A percentile compares a stretch with the other conserved stretches of the same genome.
These are phyloP conservation scores for Potamilus streckersoni DNA, from an alignment of 1,140 invertebrate genomes.

Conservation along the genomic window DNA sequence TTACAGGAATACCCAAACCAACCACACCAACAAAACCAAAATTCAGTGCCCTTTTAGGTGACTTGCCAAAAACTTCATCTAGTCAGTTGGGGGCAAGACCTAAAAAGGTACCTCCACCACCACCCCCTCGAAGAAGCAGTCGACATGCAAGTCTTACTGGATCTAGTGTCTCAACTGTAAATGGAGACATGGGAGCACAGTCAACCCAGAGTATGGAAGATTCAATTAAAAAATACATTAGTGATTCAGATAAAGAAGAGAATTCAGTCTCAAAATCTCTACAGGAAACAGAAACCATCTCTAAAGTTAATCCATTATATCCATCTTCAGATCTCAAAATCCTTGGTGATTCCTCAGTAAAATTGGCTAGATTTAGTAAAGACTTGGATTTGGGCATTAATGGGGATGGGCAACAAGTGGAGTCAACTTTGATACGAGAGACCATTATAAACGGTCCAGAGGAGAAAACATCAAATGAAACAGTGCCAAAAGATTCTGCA, in stretches of 20 bases:
- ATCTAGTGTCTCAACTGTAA: constrained; percentile 25
- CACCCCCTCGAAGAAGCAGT: constrained; percentile 45
- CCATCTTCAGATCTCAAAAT: no score
- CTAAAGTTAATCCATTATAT: constrained; percentile 12
- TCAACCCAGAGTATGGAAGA: constrained; percentile 1
- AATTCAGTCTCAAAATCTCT: constrained; percentile 32
- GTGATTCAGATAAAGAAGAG: constrained; percentile 6
- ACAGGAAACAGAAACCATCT: constrained; percentile 20
- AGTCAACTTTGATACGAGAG: constrained; percentile 7
- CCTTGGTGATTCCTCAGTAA: no score
- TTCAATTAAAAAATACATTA: not conserved
- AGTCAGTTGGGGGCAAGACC: constrained; percentile 27
- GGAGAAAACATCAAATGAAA: constrained; percentile 21
- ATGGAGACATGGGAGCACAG: constrained; percentile 24
- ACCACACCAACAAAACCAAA: constrained; percentile 25
- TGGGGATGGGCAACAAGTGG: constrained; percentile 8
- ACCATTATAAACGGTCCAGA: constrained; percentile 11
- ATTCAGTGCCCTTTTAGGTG: constrained; percentile 17
- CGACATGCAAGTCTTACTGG: constrained; percentile 23
- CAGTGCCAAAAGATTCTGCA: constrained; percentile 14
- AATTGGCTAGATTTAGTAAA: constrained; percentile 1
- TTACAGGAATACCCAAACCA: constrained; percentile 32
- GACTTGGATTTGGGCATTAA: constrained; percentile 17
- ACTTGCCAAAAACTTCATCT: constrained; percentile 22
- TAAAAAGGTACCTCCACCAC: constrained; percentile 45